A percentile compares a stretch with the other conserved stretches of the same genome.
phyloP scores from a whole-genome alignment of 2,797 vertebrate species.

The Paratrypauchen microcephalus region DNA sequence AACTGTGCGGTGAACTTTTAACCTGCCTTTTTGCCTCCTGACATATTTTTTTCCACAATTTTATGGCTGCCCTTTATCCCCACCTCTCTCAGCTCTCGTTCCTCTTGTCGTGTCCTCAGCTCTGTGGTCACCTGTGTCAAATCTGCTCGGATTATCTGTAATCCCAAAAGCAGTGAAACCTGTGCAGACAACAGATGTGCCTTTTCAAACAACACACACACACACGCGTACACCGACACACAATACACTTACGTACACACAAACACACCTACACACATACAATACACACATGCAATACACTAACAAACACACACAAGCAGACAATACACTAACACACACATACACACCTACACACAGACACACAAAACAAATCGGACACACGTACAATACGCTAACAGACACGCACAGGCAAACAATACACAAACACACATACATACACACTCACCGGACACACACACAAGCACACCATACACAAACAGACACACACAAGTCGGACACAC shows the following conservation, averaged over 20 bases:
- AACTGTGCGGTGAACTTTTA: background rate
- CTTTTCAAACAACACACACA: slow-evolving; percentile 45
- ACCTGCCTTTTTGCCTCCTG: background rate
- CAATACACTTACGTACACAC: slow-evolving; percentile 12
- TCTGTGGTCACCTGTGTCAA: slow-evolving; percentile 74
- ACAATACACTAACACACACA: too few relatives aligned
- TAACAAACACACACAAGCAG: background rate
- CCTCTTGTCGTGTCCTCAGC: slow-evolving; percentile 24
- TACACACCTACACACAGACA: too few relatives aligned
- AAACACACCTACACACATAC: slow-evolving; percentile 18
- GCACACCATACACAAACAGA: too few relatives aligned
- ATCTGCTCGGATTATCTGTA: slow-evolving; percentile 79
- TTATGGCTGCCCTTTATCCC: background rate
- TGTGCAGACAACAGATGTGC: slow-evolving; percentile 79
- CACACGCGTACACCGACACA: slow-evolving; percentile 44
- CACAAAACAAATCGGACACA: too few relatives aligned
- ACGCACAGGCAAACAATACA: too few relatives aligned
- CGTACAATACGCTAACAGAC: too few relatives aligned
- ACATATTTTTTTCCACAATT: background rate
- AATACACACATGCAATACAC: slow-evolving; percentile 12
- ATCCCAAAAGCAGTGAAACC: slow-evolving; percentile 72
- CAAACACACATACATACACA: too few relatives aligned
- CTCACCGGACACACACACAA: too few relatives aligned
- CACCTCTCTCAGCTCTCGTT: slow-evolving; percentile 13
- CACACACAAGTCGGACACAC: too few relatives aligned